Conservation (phyloP, 2,888 invertebrate genomes). For the Apocheima hispidaria region DNA sequence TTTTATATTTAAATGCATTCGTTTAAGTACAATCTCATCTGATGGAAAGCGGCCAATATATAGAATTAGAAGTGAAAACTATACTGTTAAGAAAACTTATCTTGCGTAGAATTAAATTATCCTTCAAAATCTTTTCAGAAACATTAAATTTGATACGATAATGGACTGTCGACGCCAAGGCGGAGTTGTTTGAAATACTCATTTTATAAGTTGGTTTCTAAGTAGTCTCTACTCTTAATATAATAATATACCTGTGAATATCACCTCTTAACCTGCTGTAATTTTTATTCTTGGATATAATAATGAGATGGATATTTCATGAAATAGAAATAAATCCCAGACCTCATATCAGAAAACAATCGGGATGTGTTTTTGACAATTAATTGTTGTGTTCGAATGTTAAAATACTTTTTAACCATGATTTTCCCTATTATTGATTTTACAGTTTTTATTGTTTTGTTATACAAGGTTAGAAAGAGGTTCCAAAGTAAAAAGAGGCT, state of each 20-base stretch:
- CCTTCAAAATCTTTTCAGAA: slow-evolving; percentile 19
- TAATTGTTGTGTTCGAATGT: no score
- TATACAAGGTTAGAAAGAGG: not conserved
- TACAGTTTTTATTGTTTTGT: no score
- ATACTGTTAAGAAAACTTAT: slow-evolving; percentile 7
- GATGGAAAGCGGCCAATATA: no score
- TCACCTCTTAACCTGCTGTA: not conserved
- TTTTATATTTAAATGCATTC: no score
- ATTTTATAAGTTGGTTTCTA: not conserved
- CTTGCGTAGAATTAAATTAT: slow-evolving; percentile 10
- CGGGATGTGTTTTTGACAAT: no score
- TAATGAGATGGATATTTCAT: not conserved
- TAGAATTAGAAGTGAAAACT: slow-evolving; percentile 11
- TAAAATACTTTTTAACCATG: no score
- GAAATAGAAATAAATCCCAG: not conserved
- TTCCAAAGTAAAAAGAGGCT: not conserved
- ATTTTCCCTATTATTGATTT: no score
- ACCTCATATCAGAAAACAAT: no score
- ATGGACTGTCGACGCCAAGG: slow-evolving; percentile 18
- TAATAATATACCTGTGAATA: not conserved
- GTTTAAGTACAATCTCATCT: no score
- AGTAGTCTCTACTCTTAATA: not conserved
- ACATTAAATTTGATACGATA: slow-evolving; percentile 25
- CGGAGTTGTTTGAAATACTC: slow-evolving; percentile 4
- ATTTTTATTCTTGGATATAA: not conserved